Evolutionary conservation across 2,113 vertebrate species (phyloP).

Genomic region (Laticauda colubrina): DNA sequence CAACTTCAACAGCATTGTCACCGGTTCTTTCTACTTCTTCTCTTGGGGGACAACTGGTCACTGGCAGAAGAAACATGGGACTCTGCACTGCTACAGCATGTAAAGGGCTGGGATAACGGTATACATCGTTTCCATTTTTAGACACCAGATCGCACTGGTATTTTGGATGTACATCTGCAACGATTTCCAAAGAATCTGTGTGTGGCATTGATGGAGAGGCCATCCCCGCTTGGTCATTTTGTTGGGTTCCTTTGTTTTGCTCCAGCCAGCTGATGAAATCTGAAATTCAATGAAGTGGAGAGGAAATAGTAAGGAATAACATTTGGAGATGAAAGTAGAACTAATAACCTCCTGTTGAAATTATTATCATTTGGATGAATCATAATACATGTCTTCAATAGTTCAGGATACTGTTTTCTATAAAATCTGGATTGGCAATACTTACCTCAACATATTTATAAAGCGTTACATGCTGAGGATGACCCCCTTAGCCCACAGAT

Average conservation of each 20-base stretch:
- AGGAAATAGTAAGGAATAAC: not conserved
- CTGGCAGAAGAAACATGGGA: conserved; percentile 80
- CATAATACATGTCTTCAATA: not conserved
- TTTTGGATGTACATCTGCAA: conserved; percentile 80
- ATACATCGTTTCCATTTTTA: conserved; percentile 83
- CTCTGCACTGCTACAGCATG: conserved; percentile 88
- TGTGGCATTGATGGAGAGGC: conserved; percentile 76
- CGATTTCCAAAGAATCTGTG: conserved; percentile 74
- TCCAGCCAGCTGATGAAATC: conserved; percentile 83
- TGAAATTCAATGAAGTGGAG: conserved; percentile 60
- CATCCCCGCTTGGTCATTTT: conserved; percentile 72
- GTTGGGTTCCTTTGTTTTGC: conserved; percentile 74
- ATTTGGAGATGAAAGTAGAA: not conserved
- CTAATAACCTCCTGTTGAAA: not conserved
- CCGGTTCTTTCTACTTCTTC: conserved; percentile 70
- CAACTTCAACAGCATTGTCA: conserved; percentile 54
- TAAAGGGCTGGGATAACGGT: conserved; percentile 87
- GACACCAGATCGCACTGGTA: conserved; percentile 86
- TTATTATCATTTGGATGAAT: not conserved
- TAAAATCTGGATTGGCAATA: not conserved
- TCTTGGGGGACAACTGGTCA: conserved; percentile 67
- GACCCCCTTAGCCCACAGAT: not conserved
- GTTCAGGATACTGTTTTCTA: not conserved
- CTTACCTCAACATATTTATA: not conserved
- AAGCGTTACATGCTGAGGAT: not conserved